Evolutionary conservation across 1,140 invertebrate species (phyloP), one percentile per base, ranked within the genome.

Genomic region (Caenorhabditis latens): DNA sequence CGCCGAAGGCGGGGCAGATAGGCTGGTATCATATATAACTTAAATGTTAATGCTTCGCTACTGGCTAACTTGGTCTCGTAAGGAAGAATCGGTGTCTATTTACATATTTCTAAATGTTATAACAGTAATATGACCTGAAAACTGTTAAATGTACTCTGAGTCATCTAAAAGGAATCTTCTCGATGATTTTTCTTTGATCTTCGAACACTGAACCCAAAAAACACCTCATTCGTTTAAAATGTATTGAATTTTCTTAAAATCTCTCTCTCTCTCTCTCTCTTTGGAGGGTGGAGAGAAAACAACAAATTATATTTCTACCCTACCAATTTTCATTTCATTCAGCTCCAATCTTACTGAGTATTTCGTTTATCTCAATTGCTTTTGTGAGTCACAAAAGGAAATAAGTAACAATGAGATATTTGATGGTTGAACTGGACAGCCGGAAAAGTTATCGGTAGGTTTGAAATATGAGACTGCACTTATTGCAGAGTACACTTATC

Each of bases 401-500:
- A 5, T 11, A 13, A 14, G 11, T 32, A 6, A 46, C 40, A 71
- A 71, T 71, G 65, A 71, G 65, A 46, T 46, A 71, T 46, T 43
- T 71, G 19, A 71, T 71, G 65, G 65, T 71, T 16, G 65, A 71
- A 7, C 46, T 71, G 40, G 65, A 71, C 4, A 46, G 40, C 46
- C 65, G 65, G 5, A 43, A 46, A 46, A 43, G 65, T 71, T 71
- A 71, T 43, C 65, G 65, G 65, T 71, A 71, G 13, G 65, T 71
- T 19, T 4, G 2, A 61, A 61, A 21, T 61, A 58, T 19, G 14
- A 1, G 57, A 7, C 9, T 53, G 16, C 3, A 1, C 16, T 53
- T 0, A 32, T 32, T 32, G 32, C 32, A 32, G 2, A 1, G 32
- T 32, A 32, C 2, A 32, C 32, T 32, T 0, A 0, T 32, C 32